phyloP scores from a whole-genome alignment of 2,797 vertebrate genomes.

The Hemibagrus guttatus region DNA sequence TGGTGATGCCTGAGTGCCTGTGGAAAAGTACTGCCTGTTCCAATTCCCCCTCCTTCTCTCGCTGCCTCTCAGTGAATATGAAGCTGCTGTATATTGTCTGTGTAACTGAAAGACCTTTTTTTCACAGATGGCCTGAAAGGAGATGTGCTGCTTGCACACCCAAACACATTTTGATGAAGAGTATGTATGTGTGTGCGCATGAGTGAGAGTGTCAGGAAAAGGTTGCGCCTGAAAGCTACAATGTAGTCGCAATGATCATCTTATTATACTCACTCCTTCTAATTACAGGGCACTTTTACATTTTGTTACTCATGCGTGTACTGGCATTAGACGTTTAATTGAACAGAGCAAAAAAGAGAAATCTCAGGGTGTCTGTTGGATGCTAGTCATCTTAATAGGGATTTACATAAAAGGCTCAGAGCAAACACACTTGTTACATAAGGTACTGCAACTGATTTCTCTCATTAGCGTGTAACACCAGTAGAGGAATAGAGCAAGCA shows the following conservation, averaged over 20 bases:
- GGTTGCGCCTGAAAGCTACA: background rate
- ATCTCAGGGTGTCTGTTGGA: background rate
- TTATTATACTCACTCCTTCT: background rate
- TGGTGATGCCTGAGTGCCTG: background rate
- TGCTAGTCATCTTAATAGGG: background rate
- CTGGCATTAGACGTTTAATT: background rate
- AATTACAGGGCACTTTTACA: background rate
- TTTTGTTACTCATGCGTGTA: background rate
- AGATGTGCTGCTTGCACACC: constrained; percentile 17
- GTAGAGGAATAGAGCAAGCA: constrained; percentile 13
- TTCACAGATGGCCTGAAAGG: constrained; percentile 1
- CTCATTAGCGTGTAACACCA: constrained; percentile 32
- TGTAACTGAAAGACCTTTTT: constrained; percentile 19
- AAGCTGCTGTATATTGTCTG: background rate
- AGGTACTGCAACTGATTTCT: constrained; percentile 23
- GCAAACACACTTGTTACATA: constrained; percentile 35
- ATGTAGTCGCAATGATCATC: background rate
- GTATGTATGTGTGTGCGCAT: background rate
- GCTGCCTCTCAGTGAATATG: constrained; percentile 13
- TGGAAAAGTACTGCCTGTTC: constrained; percentile 38
- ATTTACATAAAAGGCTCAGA: constrained; percentile 5
- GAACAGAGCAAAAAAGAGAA: background rate
- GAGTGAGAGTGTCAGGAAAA: constrained; percentile 1
- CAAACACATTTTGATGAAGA: background rate
- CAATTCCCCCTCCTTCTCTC: constrained; percentile 3